Conservation (phyloP, 1,140 invertebrate genomes). For the Monomorium pharaonis region DNA sequence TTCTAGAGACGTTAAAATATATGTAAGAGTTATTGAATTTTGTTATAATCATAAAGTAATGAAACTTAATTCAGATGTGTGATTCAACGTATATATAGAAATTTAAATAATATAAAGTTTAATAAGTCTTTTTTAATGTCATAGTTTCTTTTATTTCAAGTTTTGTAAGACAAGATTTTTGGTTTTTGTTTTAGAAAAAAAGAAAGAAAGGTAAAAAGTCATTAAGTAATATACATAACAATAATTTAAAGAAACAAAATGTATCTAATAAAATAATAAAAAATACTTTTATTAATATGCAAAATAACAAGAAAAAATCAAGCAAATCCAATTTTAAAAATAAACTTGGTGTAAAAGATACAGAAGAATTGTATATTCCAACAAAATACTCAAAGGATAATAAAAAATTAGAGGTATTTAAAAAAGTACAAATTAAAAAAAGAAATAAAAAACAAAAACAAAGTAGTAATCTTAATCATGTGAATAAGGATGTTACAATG, state of each 20-base stretch:
- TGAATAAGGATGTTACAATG: background rate
- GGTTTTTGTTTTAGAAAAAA: constrained; percentile 8
- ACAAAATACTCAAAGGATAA: background rate
- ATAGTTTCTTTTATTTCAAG: background rate
- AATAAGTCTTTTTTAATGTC: too few relatives aligned
- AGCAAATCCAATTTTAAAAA: background rate
- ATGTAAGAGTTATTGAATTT: too few relatives aligned
- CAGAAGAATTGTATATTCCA: background rate
- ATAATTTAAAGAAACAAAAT: background rate
- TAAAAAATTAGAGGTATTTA: background rate
- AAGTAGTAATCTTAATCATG: background rate
- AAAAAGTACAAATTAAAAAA: constrained; percentile 9
- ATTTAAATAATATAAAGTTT: background rate
- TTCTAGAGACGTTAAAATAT: too few relatives aligned
- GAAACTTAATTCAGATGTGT: too few relatives aligned
- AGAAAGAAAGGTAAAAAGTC: background rate
- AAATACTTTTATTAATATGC: background rate
- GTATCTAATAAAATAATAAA: background rate
- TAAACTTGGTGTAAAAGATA: background rate
- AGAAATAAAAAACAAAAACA: background rate
- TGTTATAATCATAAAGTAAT: too few relatives aligned
- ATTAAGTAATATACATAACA: background rate
- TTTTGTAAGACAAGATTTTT: background rate
- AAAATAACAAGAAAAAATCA: constrained; percentile 14
- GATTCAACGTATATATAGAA: too few relatives aligned